Evolutionary conservation across 2,888 invertebrate species (phyloP).

Genomic region (Stenotaenia linearis): DNA sequence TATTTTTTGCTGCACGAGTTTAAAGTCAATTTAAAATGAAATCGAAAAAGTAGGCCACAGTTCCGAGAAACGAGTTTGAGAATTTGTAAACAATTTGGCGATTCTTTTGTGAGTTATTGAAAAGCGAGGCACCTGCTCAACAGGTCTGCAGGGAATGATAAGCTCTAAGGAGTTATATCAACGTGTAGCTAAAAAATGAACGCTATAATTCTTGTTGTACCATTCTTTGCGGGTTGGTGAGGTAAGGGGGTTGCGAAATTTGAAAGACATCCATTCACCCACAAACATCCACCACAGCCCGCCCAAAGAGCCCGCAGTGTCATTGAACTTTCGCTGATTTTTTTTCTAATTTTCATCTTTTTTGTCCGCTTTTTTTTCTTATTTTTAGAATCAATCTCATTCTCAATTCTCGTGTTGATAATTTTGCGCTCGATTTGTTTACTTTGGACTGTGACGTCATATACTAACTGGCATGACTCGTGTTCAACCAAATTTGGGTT

Average conservation of each 20-base stretch:
- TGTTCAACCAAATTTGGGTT: neutral
- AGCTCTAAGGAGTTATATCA: neutral
- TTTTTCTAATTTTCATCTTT: neutral
- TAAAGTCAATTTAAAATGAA: neutral
- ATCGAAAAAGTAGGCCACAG: neutral
- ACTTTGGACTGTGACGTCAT: conserved; percentile 9
- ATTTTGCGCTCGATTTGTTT: neutral
- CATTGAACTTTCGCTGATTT: neutral
- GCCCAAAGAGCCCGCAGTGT: conserved; percentile 12
- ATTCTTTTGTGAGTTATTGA: neutral
- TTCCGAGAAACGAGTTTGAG: neutral
- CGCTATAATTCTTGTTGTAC: neutral
- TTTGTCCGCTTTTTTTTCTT: neutral
- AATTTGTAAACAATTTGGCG: neutral
- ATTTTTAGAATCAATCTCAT: neutral
- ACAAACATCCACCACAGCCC: neutral
- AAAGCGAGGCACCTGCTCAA: neutral
- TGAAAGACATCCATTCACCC: neutral
- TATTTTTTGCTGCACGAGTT: neutral
- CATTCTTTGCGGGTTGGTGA: neutral
- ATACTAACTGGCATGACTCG: no score
- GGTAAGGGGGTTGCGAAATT: neutral
- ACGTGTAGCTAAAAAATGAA: conserved; percentile 3
- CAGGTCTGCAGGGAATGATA: neutral
- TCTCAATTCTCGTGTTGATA: neutral